These are phyloP conservation scores for Achatina immaculata DNA, from an alignment of 1,140 invertebrate species.

Conservation along the genomic window DNA sequence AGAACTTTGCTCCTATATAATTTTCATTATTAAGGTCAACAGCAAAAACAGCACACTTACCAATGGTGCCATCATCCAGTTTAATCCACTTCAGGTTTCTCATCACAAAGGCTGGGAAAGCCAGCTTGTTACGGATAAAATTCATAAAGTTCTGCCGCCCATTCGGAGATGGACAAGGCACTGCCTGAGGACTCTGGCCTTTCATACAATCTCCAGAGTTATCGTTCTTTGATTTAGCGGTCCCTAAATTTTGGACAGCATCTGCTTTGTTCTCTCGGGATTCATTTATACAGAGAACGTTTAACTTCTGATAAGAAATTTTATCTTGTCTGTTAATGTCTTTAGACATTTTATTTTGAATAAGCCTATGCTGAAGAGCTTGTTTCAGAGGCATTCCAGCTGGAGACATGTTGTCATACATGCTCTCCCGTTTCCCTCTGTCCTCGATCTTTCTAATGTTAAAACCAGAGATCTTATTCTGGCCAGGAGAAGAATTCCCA, in stretches of 20 bases:
- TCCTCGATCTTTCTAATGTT: not conserved
- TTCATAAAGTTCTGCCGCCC: not conserved
- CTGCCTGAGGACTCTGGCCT: not conserved
- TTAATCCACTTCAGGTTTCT: constrained; percentile 53
- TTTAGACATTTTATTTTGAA: too few relatives aligned
- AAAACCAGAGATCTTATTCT: not conserved
- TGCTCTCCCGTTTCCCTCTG: constrained; percentile 1
- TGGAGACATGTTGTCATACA: constrained; percentile 37
- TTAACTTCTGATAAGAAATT: not conserved
- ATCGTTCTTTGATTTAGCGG: not conserved
- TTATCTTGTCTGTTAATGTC: not conserved
- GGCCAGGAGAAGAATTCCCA: not conserved
- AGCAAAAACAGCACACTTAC: not conserved
- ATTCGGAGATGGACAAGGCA: not conserved
- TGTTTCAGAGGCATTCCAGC: not conserved
- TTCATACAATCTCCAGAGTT: not conserved
- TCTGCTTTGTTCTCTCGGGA: not conserved
- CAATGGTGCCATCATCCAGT: constrained; percentile 38
- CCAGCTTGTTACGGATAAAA: constrained; percentile 26
- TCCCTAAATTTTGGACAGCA: not conserved
- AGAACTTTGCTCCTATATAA: too few relatives aligned
- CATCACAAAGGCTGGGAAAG: constrained; percentile 46
- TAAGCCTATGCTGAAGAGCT: too few relatives aligned
- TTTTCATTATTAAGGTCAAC: too few relatives aligned
- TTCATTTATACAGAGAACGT: not conserved